A percentile compares a stretch with the other conserved stretches of the same genome.
Evolutionary conservation across 2,113 vertebrate genomes (phyloP).

Genomic region (Larimichthys polyactis): DNA sequence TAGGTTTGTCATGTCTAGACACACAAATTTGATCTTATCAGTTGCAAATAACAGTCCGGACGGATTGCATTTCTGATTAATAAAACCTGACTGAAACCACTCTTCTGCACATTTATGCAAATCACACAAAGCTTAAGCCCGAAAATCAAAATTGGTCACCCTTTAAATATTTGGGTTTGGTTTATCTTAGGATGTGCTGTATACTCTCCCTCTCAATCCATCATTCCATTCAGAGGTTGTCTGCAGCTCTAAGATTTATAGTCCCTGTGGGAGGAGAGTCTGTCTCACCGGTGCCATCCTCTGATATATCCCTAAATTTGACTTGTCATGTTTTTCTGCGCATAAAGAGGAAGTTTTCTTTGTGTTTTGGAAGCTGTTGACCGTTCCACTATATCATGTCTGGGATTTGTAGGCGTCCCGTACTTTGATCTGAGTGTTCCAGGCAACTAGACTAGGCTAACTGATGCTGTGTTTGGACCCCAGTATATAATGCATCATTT

Average conservation of each 20-base stretch:
- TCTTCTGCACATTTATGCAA: not conserved
- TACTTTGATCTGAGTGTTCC: conserved; percentile 66
- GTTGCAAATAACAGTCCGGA: too few species aligned
- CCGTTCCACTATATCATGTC: conserved; percentile 41
- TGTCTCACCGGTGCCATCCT: conserved; percentile 6
- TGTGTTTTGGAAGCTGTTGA: conserved; percentile 45
- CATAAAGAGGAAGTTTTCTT: conserved; percentile 33
- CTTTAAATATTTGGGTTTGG: not conserved
- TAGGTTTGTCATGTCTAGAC: too few species aligned
- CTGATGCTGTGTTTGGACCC: conserved; percentile 56
- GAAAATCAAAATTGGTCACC: not conserved
- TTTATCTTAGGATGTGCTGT: not conserved
- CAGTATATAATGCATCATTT: conserved; percentile 67
- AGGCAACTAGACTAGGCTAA: conserved; percentile 49
- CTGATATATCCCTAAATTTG: conserved; percentile 36
- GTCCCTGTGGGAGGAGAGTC: conserved; percentile 6
- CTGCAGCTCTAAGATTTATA: conserved; percentile 23
- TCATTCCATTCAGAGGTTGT: conserved; percentile 21
- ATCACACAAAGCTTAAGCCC: not conserved
- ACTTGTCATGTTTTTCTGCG: conserved; percentile 17
- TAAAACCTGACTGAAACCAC: not conserved
- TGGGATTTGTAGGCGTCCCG: conserved; percentile 46
- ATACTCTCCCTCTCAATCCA: not conserved
- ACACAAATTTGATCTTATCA: too few species aligned
- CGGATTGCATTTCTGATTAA: not conserved